phyloP scores from a whole-genome alignment of 2,113 vertebrate species.

The Lates calcarifer region DNA sequence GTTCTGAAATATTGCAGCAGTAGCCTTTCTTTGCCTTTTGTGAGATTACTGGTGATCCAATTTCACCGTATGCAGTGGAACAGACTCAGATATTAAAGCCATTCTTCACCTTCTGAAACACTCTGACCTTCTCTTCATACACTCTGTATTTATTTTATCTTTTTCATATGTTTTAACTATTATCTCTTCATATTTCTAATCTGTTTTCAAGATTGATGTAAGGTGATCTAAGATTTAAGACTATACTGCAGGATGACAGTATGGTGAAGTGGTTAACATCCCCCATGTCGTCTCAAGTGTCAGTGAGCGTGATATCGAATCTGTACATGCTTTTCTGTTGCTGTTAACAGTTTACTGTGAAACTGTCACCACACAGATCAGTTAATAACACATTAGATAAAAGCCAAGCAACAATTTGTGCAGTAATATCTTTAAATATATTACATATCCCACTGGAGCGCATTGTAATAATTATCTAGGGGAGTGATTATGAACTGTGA shows the following conservation, averaged over 20 bases:
- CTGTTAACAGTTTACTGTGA: background rate
- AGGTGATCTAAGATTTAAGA: constrained; percentile 1
- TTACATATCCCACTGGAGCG: background rate
- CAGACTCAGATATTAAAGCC: constrained; percentile 60
- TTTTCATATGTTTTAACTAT: background rate
- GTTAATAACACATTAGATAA: background rate
- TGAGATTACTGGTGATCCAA: constrained; percentile 41
- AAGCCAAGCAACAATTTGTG: background rate
- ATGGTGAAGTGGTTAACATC: background rate
- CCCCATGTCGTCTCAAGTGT: background rate
- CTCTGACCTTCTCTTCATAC: constrained; percentile 1
- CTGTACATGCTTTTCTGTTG: background rate
- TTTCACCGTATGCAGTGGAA: constrained; percentile 3
- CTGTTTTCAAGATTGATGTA: background rate
- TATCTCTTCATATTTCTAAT: constrained; percentile 16
- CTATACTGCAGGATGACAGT: background rate
- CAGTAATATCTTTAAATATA: background rate
- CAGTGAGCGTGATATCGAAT: background rate
- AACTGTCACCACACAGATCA: background rate
- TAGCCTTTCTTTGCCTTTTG: constrained; percentile 35
- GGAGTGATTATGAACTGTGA: background rate
- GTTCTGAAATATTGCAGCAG: constrained; percentile 37
- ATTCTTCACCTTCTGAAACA: constrained; percentile 44
- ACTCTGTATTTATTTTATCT: background rate
- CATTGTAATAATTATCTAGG: background rate